Evolutionary conservation across 1,140 invertebrate species (phyloP).

Genomic region (Caenorhabditis briggsae): DNA sequence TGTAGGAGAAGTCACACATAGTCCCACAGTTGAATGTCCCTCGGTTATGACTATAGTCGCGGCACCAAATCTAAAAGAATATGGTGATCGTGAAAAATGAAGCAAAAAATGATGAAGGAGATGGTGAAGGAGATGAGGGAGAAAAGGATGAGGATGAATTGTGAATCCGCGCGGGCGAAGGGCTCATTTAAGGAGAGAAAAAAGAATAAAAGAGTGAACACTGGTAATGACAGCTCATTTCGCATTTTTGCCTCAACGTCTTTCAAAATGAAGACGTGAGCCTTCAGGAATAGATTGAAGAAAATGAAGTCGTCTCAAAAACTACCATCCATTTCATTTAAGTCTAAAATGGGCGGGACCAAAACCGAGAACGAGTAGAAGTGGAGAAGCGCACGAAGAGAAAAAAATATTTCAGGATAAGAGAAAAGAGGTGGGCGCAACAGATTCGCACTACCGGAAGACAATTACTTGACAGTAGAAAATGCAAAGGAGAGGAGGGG

Average conservation of each 20-base stretch:
- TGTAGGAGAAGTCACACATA: neutral
- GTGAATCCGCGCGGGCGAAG: too few relatives aligned
- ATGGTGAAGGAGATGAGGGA: neutral
- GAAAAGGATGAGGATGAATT: too few relatives aligned
- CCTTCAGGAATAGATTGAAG: conserved; percentile 37
- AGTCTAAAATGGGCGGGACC: neutral
- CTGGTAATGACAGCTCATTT: conserved; percentile 56
- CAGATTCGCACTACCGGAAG: conserved; percentile 53
- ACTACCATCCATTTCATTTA: neutral
- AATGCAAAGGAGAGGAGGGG: neutral
- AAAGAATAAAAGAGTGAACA: conserved; percentile 38
- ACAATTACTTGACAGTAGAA: conserved; percentile 49
- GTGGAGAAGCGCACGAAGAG: neutral
- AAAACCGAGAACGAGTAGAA: too few relatives aligned
- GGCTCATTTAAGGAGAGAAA: conserved; percentile 16
- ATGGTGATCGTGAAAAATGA: conserved; percentile 22
- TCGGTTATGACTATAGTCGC: conserved; percentile 12
- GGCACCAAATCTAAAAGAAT: neutral
- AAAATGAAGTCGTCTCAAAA: neutral
- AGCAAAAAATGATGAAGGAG: neutral
- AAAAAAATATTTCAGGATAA: conserved; percentile 38
- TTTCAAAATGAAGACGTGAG: conserved; percentile 26
- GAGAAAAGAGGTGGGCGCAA: conserved; percentile 49
- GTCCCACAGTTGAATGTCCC: conserved; percentile 37
- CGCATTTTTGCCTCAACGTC: conserved; percentile 34